Evolutionary conservation across 1,140 invertebrate genomes (phyloP).

Genomic region (Neodiprion lecontei): DNA sequence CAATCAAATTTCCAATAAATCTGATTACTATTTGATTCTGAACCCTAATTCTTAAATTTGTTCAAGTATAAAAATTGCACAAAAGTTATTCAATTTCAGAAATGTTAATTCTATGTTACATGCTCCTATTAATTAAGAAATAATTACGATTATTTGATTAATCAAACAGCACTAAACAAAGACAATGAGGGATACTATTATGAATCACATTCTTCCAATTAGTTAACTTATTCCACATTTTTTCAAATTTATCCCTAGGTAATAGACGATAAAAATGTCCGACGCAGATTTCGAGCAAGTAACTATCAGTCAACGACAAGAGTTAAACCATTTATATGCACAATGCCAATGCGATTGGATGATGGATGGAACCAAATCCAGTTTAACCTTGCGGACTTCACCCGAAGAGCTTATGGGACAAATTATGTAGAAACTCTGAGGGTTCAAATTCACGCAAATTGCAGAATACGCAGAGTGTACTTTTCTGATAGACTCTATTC

Average conservation of each 20-base stretch:
- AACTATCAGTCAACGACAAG: slow-evolving; percentile 98
- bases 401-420: slow-evolving; percentile 96
- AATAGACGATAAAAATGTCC: slow-evolving; percentile 96
- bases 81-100: too few species aligned
- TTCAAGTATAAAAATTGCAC: too few species aligned
- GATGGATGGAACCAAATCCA: slow-evolving; percentile 99
- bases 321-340: slow-evolving; percentile 98
- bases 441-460: slow-evolving; percentile 99
- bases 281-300: slow-evolving; percentile 93
- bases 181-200: neutral
- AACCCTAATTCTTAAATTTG: too few species aligned
- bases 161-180: too few species aligned
- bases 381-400: slow-evolving; percentile 99
- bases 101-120: too few species aligned
- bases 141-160: too few species aligned
- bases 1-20: too few species aligned
- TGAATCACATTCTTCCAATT: neutral
- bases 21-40: too few species aligned
- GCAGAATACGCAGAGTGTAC: slow-evolving; percentile 96
- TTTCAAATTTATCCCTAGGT: slow-evolving; percentile 69
- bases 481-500: slow-evolving; percentile 99
- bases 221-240: too few species aligned
- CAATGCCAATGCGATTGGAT: slow-evolving; percentile 98
- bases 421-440: slow-evolving; percentile 99
- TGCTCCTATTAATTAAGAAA: too few species aligned